Percentiles rank a stretch among this genome's conserved stretches.
Evolutionary conservation across 2,888 invertebrate species (phyloP).

Genomic region (Cylloceria caligata): DNA sequence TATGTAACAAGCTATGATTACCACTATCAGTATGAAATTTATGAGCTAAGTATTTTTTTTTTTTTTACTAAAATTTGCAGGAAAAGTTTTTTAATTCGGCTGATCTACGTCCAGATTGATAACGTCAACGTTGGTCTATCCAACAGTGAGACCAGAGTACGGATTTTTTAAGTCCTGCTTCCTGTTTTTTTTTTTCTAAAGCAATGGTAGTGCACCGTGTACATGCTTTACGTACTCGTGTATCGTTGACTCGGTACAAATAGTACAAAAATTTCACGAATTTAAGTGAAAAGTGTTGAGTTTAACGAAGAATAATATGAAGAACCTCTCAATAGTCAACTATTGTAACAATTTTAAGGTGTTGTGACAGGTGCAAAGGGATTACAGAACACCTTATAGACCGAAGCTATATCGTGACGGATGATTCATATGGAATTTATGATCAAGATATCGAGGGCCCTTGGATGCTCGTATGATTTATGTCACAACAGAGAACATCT

Average conservation of each 20-base stretch:
- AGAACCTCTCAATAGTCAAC: background rate
- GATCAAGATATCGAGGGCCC: background rate
- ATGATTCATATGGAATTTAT: slow-evolving; percentile 2
- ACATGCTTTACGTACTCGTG: background rate
- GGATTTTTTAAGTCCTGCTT: background rate
- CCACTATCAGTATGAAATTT: too few species aligned
- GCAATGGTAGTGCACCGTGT: background rate
- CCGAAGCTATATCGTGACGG: background rate
- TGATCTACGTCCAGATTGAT: background rate
- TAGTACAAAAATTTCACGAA: background rate
- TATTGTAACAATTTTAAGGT: background rate
- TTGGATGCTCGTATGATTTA: background rate
- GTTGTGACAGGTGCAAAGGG: background rate
- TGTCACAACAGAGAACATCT: slow-evolving; percentile 8
- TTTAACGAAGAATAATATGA: background rate
- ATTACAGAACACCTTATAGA: background rate
- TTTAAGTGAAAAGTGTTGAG: background rate
- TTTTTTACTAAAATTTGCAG: too few species aligned
- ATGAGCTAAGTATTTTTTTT: too few species aligned
- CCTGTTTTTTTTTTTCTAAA: background rate
- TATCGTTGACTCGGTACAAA: background rate
- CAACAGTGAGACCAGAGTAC: too few species aligned
- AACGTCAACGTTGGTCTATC: background rate
- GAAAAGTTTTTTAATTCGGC: background rate
- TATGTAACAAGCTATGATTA: background rate